Base-by-base conservation (phyloP, 2,113 vertebrate genomes). In the Thomomys bottae region DNA sequence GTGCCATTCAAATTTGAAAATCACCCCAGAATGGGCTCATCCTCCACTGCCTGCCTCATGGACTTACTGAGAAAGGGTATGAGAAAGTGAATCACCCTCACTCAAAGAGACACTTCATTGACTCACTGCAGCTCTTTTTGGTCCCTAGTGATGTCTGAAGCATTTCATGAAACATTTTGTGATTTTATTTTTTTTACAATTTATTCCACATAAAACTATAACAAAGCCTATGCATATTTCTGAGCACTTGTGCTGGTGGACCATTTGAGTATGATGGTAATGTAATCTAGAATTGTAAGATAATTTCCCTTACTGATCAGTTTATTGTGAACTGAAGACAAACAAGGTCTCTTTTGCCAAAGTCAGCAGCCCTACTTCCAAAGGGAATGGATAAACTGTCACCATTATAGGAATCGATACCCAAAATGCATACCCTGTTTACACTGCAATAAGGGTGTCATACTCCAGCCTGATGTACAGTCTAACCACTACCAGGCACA, bases 361-460 rank as follows among this genome's bases (percentile, higher is more conserved):
- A 28, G n/a, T 57, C 72, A 77, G 54, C 6, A 71, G 4, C 38
- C 21, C 28, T 38, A 9, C 38, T 81, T 92, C 86, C 57, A 73
- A 76, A 88, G 18, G 32, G 75, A 83, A 81, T 49, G 71, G 61
- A 88, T 24, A 84, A 70, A 92, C 18, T 54, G 26, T 80, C 79
- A 90, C 49, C 28, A 71, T 79, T 85, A 32, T 2, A 78, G 54
- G 21, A 91, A 79, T 86, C 68, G 77, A 68, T 24, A 42, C n/a
- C 57, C 67, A 83, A 68, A 86, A 76, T 68, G n/a, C 78, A 71
- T 38, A 23, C 11, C 42, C 23, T 87, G 30, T 59, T 90, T 70
- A 72, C 26, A 42, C 42, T 78, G 42, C 15, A 38, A 26, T 23
- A 49, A 14, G 18, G 57, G 3, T 49, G 3, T 49, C 17, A 8